These are phyloP conservation scores for Oscheius onirici DNA, from an alignment of 2,888 invertebrate species.

Conservation along the genomic window DNA sequence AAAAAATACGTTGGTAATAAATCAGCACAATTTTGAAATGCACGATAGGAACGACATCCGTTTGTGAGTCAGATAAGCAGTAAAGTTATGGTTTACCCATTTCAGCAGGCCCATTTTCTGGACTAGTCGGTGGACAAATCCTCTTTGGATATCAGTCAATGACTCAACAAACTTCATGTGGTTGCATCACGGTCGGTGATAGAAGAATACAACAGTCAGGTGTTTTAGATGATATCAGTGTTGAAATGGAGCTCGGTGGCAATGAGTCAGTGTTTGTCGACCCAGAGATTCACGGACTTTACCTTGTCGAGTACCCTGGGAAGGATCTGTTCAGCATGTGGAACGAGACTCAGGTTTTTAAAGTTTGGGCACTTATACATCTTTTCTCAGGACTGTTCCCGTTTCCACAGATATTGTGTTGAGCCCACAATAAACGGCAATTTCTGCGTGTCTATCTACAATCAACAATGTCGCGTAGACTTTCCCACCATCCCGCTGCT, in stretches of 20 bases:
- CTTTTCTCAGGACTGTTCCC: conserved; percentile 14
- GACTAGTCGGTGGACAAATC: conserved; percentile 24
- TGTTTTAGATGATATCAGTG: conserved; percentile 16
- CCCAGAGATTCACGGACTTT: conserved; percentile 14
- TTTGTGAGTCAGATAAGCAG: conserved; percentile 1
- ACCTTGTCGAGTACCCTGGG: conserved; percentile 20
- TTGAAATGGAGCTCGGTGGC: background rate
- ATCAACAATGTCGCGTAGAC: background rate
- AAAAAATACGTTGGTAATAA: conserved; percentile 4
- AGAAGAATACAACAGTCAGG: background rate
- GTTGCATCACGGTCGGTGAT: conserved; percentile 26
- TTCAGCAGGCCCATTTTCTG: conserved; percentile 25
- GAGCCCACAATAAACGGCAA: conserved; percentile 21
- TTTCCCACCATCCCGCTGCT: background rate
- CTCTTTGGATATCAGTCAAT: conserved; percentile 12
- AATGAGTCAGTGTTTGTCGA: conserved; percentile 26
- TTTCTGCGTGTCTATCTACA: conserved; percentile 16
- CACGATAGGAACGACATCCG: background rate
- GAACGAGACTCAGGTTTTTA: conserved; percentile 15
- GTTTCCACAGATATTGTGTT: conserved; percentile 21
- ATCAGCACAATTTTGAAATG: conserved; percentile 13
- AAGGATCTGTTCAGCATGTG: conserved; percentile 9
- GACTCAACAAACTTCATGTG: conserved; percentile 13
- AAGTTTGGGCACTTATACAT: background rate
- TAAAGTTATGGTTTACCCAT: background rate